These are phyloP conservation scores for Poecile atricapillus DNA, from an alignment of 2,113 vertebrate species.

Conservation along the genomic window DNA sequence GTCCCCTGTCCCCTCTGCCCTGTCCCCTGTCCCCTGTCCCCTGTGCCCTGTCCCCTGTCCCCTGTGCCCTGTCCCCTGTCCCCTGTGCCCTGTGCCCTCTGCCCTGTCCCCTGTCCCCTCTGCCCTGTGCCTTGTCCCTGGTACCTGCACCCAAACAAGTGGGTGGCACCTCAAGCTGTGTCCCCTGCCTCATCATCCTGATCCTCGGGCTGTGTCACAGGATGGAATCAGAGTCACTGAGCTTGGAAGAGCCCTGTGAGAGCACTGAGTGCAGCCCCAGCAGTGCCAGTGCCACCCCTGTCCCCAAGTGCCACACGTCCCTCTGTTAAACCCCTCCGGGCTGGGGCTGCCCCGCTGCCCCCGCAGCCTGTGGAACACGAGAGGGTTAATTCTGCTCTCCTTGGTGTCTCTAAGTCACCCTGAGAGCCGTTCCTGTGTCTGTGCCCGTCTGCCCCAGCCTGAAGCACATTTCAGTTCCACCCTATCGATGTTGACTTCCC, in stretches of 20 bases:
- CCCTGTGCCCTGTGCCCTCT: too few relatives aligned
- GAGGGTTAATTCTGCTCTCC: neutral
- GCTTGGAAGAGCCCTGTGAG: neutral
- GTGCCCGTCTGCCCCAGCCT: neutral
- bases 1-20: too few relatives aligned
- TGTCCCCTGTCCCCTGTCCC: neutral
- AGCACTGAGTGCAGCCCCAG: neutral
- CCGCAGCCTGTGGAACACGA: neutral
- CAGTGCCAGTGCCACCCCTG: neutral
- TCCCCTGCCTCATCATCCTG: neutral
- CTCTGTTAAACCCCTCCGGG: neutral
- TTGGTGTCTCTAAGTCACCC: neutral
- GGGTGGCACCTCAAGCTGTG: neutral
- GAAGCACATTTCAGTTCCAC: neutral
- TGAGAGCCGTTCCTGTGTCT: fast-evolving
- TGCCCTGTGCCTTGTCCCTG: neutral
- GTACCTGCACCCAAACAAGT: neutral
- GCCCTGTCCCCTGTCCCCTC: too few relatives aligned
- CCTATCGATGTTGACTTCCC: neutral
- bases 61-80: too few relatives aligned
- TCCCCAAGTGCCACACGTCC: neutral
- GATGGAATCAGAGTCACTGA: neutral
- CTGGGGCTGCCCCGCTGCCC: neutral
- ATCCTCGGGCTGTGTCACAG: neutral
- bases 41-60: too few relatives aligned